Base-by-base conservation (phyloP, 1,140 invertebrate genomes). In the Drosophila baimaii region DNA sequence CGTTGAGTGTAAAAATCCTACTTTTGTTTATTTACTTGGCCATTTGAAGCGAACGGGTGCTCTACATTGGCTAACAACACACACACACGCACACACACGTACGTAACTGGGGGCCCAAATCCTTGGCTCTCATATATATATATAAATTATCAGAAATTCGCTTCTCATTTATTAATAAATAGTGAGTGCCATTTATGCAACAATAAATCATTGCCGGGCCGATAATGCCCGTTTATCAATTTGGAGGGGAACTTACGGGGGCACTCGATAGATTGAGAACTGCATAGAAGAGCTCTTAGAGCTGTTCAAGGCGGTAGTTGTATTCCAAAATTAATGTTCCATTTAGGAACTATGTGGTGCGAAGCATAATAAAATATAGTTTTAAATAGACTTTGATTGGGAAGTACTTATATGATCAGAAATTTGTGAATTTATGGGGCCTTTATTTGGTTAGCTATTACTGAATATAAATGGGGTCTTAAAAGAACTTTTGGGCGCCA, bases 1-100 rank as follows among this genome's bases (percentile, higher is more conserved):
- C 68, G 59, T 52, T 84, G 77, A 75, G 81, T 86, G 79, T 88
- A 80, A 88, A 71, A 84, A 84, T 80, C 59, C 56, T 79, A 74
- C 68, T 69, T 89, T 88, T 88, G 84, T 88, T 88, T 88, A 88
- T 88, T 88, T 88, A 88, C 84, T 88, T 89, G 85, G 77, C 84
- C 80, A 88, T 90, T 84, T 66, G 61, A 66, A 52, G 35, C 79
- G 43, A 75, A 70, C 71, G 58, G 57, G 49, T 77, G 82, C 83
- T 85, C 79, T 61, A 85, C 77, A 84, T 79, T 69, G 79, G 47
- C 61, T 23, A 23, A 73, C 46, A 43, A 41, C 19, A 77, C 58
- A 46, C 61, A 31, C 44, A 56, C 49, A 51, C 7, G 3, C 10
- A 27, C 27, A 27, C n/a, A 49, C 10, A 23, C n/a, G 25, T 44